Conservation (phyloP, 2,888 invertebrate species). For the Plagodis pulveraria region DNA sequence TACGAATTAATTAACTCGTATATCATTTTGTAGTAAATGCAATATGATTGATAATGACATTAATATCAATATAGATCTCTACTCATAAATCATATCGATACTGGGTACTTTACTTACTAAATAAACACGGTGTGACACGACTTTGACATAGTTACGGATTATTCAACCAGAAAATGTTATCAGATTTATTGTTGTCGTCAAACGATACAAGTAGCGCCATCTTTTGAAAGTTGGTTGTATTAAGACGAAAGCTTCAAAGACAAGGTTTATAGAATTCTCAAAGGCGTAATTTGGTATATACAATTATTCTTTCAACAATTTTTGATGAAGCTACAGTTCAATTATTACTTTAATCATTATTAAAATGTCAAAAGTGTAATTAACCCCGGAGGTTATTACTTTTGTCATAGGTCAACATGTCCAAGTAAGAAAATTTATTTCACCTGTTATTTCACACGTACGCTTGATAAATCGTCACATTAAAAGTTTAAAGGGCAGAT, state of each 20-base stretch:
- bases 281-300: background rate
- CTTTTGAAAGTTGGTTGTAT: constrained; percentile 42
- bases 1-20: background rate
- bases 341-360: constrained; percentile 21
- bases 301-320: constrained; percentile 18
- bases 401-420: constrained; percentile 51
- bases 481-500: constrained; percentile 58
- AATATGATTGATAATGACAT: constrained; percentile 54
- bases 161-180: constrained; percentile 36
- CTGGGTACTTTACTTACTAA: constrained; percentile 12
- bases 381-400: constrained; percentile 32
- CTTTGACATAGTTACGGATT: constrained; percentile 70
- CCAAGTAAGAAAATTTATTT: constrained; percentile 43
- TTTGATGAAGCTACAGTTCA: constrained; percentile 19
- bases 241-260: constrained; percentile 6
- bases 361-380: constrained; percentile 36
- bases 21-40: constrained; percentile 29
- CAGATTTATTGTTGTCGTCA: background rate
- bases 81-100: constrained; percentile 57
- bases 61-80: constrained; percentile 57
- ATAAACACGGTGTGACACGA: constrained; percentile 46
- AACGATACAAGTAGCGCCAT: constrained; percentile 60
- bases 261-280: background rate
- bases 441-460: constrained; percentile 48
- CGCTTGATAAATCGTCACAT: constrained; percentile 56